Evolutionary conservation across 2,888 invertebrate genomes (phyloP).

Genomic region (Oeneis ivallda): DNA sequence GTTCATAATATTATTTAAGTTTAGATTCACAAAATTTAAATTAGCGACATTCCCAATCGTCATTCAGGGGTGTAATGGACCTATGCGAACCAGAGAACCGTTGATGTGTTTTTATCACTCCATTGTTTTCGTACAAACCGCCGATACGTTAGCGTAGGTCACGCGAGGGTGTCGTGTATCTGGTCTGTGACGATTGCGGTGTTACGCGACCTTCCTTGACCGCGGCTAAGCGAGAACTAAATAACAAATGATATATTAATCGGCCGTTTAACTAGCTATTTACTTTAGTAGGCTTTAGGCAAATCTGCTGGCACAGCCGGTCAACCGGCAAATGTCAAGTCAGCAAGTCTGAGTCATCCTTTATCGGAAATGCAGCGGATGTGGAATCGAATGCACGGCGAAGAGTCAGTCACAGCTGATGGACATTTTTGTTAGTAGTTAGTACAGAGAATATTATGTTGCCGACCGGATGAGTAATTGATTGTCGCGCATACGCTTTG

Average conservation of each 20-base stretch:
- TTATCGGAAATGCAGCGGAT: slow-evolving; percentile 77
- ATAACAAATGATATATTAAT: slow-evolving; percentile 42
- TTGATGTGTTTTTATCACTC: slow-evolving; percentile 12
- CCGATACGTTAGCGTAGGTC: slow-evolving; percentile 52
- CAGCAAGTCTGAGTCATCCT: slow-evolving; percentile 62
- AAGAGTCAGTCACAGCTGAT: slow-evolving; percentile 60
- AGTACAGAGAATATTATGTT: slow-evolving; percentile 64
- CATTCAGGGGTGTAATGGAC: background rate
- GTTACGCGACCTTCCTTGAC: slow-evolving; percentile 57
- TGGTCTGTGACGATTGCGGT: slow-evolving; percentile 36
- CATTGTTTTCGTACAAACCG: slow-evolving; percentile 41
- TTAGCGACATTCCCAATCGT: background rate
- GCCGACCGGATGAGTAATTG: slow-evolving; percentile 68
- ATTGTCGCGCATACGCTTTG: slow-evolving; percentile 57
- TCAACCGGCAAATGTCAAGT: slow-evolving; percentile 43
- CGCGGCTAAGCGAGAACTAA: slow-evolving; percentile 52
- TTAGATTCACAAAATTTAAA: background rate
- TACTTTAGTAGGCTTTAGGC: slow-evolving; percentile 48
- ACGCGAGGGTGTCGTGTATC: slow-evolving; percentile 43
- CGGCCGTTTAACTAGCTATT: slow-evolving; percentile 32
- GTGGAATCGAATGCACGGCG: slow-evolving; percentile 56
- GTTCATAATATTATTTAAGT: background rate
- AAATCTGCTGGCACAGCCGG: slow-evolving; percentile 54
- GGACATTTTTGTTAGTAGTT: slow-evolving; percentile 54
- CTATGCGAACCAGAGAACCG: slow-evolving; percentile 1